Evolutionary conservation across 2,888 invertebrate species (phyloP), one percentile per base, ranked within the genome.

Genomic region (Schizaphis graminum): DNA sequence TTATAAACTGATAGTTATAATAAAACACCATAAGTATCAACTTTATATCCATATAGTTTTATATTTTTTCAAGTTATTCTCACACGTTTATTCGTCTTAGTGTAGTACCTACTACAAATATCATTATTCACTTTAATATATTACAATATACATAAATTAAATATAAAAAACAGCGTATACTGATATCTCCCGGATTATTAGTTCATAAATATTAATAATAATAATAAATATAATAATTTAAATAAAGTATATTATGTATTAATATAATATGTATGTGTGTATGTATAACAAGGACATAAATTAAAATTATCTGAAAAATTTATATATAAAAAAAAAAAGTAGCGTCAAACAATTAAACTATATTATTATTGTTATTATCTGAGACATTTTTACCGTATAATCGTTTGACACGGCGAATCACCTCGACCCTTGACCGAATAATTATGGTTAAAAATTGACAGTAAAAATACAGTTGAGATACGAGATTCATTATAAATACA

Each of bases 261-360:
- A 53, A 53, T 53, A 53, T 21, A 53, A 53, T 21, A 53, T 53
- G 49, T 53, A 49, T 49, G 13, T 49, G 8, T 47, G 35, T 44
- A 57, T 28, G 11, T 57, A 24, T 88, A 28, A 28, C 89, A 41
- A 57, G 44, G 89, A 41, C 88, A 77, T 53, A 35, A 92, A 93
- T 93, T 93, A 93, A 77, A 89, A 89, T 93, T 77, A 93, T 93
- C 92, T 53, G 21, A 93, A 93, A 93, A 93, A 77, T 93, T 35
- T 57, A 28, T 92, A n/a, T 21, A 53, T 21, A 21, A 92, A 88
- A 92, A 88, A 92, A 53, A 87, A 47, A 44, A 49, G 87, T 28
- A 87, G 67, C 87, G n/a, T 67, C 49, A n/a, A 87, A 77, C 26
- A 93, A 93, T 89, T 77, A 89, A 44, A 67, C 77, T 21, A n/a